Conservation (phyloP, 2,113 vertebrate species). For the Falco punctatus region DNA sequence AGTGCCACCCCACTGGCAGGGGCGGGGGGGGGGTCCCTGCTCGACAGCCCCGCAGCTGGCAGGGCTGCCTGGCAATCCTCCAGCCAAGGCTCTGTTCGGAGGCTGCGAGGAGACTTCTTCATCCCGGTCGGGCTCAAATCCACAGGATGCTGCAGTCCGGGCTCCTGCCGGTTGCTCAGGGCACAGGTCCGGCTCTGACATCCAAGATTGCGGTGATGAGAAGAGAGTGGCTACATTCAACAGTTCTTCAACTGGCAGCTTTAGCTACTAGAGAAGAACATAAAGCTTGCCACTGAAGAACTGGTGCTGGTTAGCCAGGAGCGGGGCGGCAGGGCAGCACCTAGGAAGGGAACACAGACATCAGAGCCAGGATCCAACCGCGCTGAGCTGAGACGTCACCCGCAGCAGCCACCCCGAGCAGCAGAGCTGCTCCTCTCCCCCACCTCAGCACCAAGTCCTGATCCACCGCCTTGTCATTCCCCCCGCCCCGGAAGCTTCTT, state of each 20-base stretch:
- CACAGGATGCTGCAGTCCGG: background rate
- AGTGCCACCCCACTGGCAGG: background rate
- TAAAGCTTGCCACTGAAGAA: slow-evolving; percentile 99
- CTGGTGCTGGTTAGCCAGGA: slow-evolving; percentile 96
- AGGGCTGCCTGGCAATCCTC: background rate
- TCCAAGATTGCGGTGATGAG: background rate
- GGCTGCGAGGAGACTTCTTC: background rate
- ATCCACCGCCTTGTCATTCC: background rate
- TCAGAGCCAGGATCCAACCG: background rate
- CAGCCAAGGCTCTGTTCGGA: background rate
- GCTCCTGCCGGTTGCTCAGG: fast-evolving
- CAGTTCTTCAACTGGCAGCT: slow-evolving; percentile 99
- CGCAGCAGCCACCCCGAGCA: background rate
- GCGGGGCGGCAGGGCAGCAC: background rate
- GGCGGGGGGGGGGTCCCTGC: fast-evolving
- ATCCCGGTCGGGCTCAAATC: background rate
- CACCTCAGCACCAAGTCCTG: background rate
- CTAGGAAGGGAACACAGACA: slow-evolving; percentile 23
- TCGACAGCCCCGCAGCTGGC: background rate
- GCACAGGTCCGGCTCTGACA: background rate
- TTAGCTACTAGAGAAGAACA: slow-evolving; percentile 95
- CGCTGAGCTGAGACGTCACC: fast-evolving
- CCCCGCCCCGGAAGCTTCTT: background rate
- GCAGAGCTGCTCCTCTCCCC: background rate
- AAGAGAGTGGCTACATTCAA: slow-evolving; percentile 94